These are phyloP conservation scores for Drosophila tropicalis DNA, from an alignment of 1,140 invertebrate genomes.

Conservation along the genomic window DNA sequence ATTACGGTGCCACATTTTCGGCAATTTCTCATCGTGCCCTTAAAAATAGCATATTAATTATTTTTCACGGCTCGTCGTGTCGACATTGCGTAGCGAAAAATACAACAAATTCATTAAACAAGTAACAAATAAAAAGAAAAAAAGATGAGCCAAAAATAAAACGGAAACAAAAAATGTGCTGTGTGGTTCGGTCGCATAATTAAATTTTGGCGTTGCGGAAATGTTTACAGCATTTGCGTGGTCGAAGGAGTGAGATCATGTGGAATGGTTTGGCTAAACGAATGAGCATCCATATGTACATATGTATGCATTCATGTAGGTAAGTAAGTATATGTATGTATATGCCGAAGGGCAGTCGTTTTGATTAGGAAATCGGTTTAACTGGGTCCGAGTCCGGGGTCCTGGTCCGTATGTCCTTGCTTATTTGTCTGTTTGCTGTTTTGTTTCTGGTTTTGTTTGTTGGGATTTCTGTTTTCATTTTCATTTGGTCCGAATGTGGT, in stretches of 20 bases:
- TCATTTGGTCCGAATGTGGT: conserved; percentile 18
- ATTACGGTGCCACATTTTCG: conserved; percentile 50
- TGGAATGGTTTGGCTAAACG: conserved; percentile 1
- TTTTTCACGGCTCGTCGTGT: conserved; percentile 36
- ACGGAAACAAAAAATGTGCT: conserved; percentile 22
- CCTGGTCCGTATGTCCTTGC: conserved; percentile 3
- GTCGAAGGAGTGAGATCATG: background rate
- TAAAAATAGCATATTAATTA: conserved; percentile 69
- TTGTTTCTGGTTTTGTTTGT: conserved; percentile 42
- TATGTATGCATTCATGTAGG: background rate
- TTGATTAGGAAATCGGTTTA: conserved; percentile 80
- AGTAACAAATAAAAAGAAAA: conserved; percentile 19
- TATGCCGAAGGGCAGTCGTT: conserved; percentile 43
- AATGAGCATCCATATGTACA: conserved; percentile 8
- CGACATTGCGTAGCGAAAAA: conserved; percentile 21
- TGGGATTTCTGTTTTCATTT: conserved; percentile 20
- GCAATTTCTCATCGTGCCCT: conserved; percentile 52
- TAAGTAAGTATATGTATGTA: conserved; percentile 33
- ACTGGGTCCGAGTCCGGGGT: conserved; percentile 34
- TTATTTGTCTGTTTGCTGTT: conserved; percentile 39
- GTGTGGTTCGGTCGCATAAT: conserved; percentile 51
- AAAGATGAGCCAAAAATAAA: background rate
- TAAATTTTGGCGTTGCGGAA: conserved; percentile 54
- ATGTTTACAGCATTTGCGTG: conserved; percentile 6
- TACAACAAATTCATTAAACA: background rate